Percentiles rank a stretch among this genome's conserved stretches.
Conservation (phyloP, 2,797 vertebrate genomes). For the Novumbra hubbsi region DNA sequence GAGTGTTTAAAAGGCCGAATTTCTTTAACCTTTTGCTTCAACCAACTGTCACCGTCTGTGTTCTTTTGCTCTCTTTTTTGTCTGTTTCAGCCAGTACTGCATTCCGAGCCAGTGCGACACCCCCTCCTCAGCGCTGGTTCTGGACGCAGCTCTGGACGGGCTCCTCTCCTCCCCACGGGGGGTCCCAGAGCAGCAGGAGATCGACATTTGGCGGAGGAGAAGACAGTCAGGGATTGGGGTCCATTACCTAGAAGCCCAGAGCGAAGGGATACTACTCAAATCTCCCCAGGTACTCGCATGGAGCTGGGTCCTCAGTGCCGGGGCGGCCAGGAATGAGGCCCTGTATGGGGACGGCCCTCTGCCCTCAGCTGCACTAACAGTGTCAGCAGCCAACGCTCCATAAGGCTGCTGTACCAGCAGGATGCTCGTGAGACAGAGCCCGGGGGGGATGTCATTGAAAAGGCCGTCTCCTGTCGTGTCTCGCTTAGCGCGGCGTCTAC, state of each 20-base stretch:
- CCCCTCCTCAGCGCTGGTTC: constrained; percentile 69
- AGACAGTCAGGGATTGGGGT: constrained; percentile 39
- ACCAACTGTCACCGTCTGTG: not conserved
- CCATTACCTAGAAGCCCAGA: constrained; percentile 45
- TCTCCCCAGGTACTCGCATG: constrained; percentile 77
- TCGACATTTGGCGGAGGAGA: constrained; percentile 49
- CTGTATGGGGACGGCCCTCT: not conserved
- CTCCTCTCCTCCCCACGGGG: constrained; percentile 43
- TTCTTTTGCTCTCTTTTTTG: not conserved
- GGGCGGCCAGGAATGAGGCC: not conserved
- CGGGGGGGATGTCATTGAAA: not conserved
- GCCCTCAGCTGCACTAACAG: not conserved
- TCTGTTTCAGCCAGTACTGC: constrained; percentile 78
- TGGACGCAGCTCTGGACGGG: constrained; percentile 72
- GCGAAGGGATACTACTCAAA: constrained; percentile 73
- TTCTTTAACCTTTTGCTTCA: too few relatives aligned
- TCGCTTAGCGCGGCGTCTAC: not conserved
- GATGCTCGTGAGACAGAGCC: not conserved
- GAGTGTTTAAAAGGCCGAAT: not conserved
- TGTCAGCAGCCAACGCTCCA: not conserved
- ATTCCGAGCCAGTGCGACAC: constrained; percentile 71
- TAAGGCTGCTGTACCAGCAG: not conserved
- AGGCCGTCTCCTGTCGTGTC: not conserved
- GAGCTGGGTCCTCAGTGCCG: not conserved
- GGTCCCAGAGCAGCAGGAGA: constrained; percentile 32